Conservation (phyloP, 2,888 invertebrate species). For the Alsophila aescularia region DNA sequence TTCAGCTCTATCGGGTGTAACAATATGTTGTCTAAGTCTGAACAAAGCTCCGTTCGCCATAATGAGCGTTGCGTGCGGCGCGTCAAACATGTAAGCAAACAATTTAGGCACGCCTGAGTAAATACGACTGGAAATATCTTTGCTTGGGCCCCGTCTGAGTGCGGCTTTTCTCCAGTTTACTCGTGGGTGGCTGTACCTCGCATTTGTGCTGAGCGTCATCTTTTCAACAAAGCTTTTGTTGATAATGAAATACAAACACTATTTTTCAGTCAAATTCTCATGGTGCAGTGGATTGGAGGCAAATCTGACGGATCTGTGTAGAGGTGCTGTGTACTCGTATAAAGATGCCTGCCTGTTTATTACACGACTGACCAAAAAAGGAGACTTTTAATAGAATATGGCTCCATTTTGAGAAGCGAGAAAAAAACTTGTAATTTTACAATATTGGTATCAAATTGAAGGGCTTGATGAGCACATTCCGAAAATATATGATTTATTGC, state of each 20-base stretch:
- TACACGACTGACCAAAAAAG: too few species aligned
- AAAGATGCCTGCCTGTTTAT: constrained; percentile 43
- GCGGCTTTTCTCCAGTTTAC: constrained; percentile 68
- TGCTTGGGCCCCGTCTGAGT: constrained; percentile 70
- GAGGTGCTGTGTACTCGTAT: too few species aligned
- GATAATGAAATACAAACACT: constrained; percentile 82
- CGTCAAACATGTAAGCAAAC: constrained; percentile 84
- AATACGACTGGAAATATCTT: constrained; percentile 82
- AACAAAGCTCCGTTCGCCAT: constrained; percentile 78
- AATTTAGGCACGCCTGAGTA: constrained; percentile 83
- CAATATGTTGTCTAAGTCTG: constrained; percentile 79
- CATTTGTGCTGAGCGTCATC: constrained; percentile 77
- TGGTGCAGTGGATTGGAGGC: constrained; percentile 65
- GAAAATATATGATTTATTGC: too few species aligned
- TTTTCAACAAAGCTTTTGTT: constrained; percentile 79
- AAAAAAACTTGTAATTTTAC: too few species aligned
- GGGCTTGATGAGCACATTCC: too few species aligned
- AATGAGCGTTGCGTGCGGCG: constrained; percentile 83
- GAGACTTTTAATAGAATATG: too few species aligned
- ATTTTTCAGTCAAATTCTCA: constrained; percentile 68
- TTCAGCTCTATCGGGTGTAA: constrained; percentile 75
- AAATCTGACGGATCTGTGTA: constrained; percentile 56
- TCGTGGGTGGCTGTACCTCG: constrained; percentile 70
- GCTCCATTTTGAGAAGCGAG: too few species aligned
- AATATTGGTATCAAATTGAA: too few species aligned